Base-by-base conservation (phyloP, 2,797 vertebrate species). In the Pseudocheirus occidentalis region DNA sequence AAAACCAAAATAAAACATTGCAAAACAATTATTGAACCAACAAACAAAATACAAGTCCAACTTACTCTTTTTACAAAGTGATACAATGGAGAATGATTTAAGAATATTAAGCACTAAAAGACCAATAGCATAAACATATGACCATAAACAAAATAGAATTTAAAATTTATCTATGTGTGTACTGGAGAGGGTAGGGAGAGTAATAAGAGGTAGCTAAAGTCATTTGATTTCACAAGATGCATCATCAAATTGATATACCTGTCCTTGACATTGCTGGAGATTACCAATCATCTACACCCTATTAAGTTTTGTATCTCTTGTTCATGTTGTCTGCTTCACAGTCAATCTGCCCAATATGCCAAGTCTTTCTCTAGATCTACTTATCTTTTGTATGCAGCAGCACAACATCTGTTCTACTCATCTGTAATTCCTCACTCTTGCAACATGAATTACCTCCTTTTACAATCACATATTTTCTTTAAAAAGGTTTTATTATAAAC, bases 21-120 rank as follows among this genome's bases (percentile, higher is more conserved):
- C 95, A 66, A 95, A 90, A 50, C 53, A 4, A 18, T 5, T 0
- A 29, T 28, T 0, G 81, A 2, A 0, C 0, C 4, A 34, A 53
- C 1, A 24, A n/a, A 2, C 31, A 29, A n/a, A 50, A 53, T 2
- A 18, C 0, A 28, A 59, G 10, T 12, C 58, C 3, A 0, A 16
- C 28, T 52, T 94, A 57, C 54, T 46, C 7, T 40, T 0, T 54
- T 29, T 53, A 54, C 73, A 5, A 58, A 54, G 1, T 87, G 94
- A 66, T 12, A 54, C 4, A 91, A 91, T 29, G 52, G 12, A 54
- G 90, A 90, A n/a, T 53, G 28, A 73, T 73, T 40, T 73, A 40
- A 73, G 66, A 40, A 73, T 12, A 40, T 81, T 46, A 73, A 40
- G 6, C n/a, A 9, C 40, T 24, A 81, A 81, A 81, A 81, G 21